Conservation (phyloP, 2,113 vertebrate genomes). For the Psammodynastes pulverulentus region DNA sequence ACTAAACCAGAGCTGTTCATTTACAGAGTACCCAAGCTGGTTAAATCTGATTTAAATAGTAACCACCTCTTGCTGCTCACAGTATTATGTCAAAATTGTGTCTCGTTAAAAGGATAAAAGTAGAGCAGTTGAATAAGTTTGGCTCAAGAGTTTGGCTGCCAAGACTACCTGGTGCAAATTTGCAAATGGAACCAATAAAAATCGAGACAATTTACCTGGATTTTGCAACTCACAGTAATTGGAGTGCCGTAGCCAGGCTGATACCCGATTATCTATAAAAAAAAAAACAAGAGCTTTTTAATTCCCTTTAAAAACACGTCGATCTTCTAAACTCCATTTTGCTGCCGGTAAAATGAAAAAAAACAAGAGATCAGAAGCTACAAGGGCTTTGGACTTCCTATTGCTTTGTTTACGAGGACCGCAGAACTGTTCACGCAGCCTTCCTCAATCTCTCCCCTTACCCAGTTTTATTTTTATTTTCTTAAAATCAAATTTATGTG, state of each 20-base stretch:
- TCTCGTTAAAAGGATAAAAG: not conserved
- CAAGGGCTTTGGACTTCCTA: not conserved
- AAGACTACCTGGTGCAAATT: accelerated
- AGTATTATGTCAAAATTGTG: not conserved
- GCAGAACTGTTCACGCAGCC: not conserved
- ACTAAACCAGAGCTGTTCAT: not conserved
- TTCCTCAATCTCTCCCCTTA: not conserved
- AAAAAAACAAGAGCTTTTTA: not conserved
- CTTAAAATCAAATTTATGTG: not conserved
- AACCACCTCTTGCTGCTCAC: not conserved
- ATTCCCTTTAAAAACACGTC: not conserved
- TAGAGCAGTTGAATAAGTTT: not conserved
- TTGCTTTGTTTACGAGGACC: not conserved
- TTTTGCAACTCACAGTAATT: slow-evolving; percentile 83
- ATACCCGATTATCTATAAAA: slow-evolving; percentile 88
- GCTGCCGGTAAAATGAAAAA: not conserved
- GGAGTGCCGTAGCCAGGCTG: slow-evolving; percentile 85
- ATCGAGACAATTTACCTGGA: slow-evolving; percentile 75
- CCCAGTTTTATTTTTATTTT: not conserved
- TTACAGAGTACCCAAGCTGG: not conserved
- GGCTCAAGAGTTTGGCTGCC: not conserved
- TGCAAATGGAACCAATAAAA: accelerated
- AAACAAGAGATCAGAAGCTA: not conserved
- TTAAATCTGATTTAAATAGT: not conserved
- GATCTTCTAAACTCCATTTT: too few species aligned